Percentiles rank a stretch among this genome's conserved stretches.
Conservation (phyloP, 2,888 invertebrate genomes). For the Amiota communis region DNA sequence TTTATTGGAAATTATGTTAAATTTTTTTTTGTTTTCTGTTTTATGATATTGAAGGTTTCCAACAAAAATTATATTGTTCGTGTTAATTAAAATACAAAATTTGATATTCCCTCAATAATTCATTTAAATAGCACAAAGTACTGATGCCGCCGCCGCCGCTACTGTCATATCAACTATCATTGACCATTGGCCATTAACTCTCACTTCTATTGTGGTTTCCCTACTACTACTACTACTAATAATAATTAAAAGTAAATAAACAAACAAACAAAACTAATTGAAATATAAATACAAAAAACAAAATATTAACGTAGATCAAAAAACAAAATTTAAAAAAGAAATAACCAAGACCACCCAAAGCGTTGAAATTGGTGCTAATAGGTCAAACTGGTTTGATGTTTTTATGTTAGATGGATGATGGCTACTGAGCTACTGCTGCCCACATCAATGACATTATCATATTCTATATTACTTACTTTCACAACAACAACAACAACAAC, state of each 20-base stretch:
- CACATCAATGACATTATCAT: too few relatives aligned
- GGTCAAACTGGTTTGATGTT: conserved; percentile 57
- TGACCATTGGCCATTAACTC: conserved; percentile 40
- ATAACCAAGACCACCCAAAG: conserved; percentile 60
- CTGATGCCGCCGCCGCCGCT: conserved; percentile 39
- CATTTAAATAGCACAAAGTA: conserved; percentile 38
- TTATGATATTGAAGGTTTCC: conserved; percentile 37
- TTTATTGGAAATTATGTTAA: too few relatives aligned
- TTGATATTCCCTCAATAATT: conserved; percentile 5
- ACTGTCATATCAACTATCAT: too few relatives aligned
- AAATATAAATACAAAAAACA: conserved; percentile 58
- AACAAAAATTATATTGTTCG: conserved; percentile 59
- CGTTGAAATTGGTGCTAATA: conserved; percentile 54
- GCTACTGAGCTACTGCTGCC: too few relatives aligned
- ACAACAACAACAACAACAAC: too few relatives aligned
- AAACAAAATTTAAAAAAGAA: conserved; percentile 37
- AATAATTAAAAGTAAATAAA: conserved; percentile 68
- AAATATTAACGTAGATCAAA: conserved; percentile 51
- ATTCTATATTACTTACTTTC: too few relatives aligned
- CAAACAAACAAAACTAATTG: conserved; percentile 63
- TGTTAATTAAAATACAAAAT: conserved; percentile 59
- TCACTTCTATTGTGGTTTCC: conserved; percentile 51
- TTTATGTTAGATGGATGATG: too few relatives aligned
- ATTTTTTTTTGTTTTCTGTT: not conserved
- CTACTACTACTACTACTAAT: conserved; percentile 44